These are phyloP conservation scores for Psophia crepitans DNA, from an alignment of 2,113 vertebrate genomes.

Conservation along the genomic window DNA sequence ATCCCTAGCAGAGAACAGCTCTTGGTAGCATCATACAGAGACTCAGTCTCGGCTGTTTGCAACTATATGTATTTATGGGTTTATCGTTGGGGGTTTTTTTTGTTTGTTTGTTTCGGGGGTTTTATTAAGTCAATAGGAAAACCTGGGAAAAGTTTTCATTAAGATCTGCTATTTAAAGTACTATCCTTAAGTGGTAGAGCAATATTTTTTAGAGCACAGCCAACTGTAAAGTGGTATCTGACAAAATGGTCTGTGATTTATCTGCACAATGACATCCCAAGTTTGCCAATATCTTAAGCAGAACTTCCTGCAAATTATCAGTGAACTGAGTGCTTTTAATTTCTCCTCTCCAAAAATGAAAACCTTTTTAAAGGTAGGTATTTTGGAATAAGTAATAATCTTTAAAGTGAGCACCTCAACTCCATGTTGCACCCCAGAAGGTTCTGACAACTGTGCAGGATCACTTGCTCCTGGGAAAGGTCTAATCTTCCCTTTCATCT, in stretches of 20 bases:
- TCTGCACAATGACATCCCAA: not conserved
- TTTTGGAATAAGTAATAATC: not conserved
- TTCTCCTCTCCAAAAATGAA: not conserved
- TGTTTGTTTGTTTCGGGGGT: too few relatives aligned
- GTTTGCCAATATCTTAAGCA: not conserved
- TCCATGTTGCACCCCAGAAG: not conserved
- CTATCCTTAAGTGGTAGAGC: not conserved
- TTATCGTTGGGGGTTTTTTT: too few relatives aligned
- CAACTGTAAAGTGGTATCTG: not conserved
- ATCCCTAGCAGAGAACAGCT: rapidly evolving
- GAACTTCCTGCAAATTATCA: not conserved
- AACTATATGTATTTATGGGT: not conserved
- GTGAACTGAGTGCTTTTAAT: not conserved
- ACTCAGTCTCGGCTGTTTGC: not conserved
- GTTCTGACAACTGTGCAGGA: not conserved
- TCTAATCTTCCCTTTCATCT: not conserved
- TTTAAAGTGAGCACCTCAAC: not conserved
- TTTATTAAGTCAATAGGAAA: not conserved
- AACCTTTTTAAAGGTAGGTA: not conserved
- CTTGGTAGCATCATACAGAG: not conserved
- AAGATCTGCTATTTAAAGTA: not conserved
- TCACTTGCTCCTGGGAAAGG: not conserved
- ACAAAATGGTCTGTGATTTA: not conserved
- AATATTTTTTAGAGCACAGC: not conserved
- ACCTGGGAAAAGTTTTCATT: not conserved